Conservation (phyloP, 2,888 invertebrate species). For the Hermaeophaga mercurialis region DNA sequence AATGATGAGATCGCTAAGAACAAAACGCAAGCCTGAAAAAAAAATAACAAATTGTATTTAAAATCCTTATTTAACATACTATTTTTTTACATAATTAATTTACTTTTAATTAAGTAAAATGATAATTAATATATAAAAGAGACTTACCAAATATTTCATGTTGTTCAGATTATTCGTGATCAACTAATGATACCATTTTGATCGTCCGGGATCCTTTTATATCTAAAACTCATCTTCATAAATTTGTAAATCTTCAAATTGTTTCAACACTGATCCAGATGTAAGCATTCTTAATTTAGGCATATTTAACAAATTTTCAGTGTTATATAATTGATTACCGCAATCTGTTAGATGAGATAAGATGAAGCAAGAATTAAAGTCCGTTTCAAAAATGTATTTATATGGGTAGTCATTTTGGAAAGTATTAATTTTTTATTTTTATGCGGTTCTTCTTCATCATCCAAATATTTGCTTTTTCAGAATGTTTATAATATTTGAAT, state of each 20-base stretch:
- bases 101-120: too few relatives aligned
- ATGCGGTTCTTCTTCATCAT: too few relatives aligned
- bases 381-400: too few relatives aligned
- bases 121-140: too few relatives aligned
- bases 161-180: neutral
- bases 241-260: neutral
- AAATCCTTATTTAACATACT: too few relatives aligned
- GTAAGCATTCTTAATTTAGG: neutral
- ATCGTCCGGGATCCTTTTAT: neutral
- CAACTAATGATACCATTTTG: neutral
- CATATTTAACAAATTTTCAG: neutral
- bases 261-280: conserved; percentile 13
- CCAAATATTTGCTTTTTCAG: too few relatives aligned
- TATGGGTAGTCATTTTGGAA: too few relatives aligned
- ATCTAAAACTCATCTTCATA: conserved; percentile 1
- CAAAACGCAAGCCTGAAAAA: neutral
- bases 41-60: too few relatives aligned
- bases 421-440: too few relatives aligned
- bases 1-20: neutral
- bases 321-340: neutral
- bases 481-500: too few relatives aligned
- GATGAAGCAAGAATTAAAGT: neutral
- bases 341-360: neutral
- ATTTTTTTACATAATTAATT: too few relatives aligned
- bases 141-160: conserved; percentile 9